A percentile compares a stretch with the other conserved stretches of the same genome.
Evolutionary conservation across 1,140 invertebrate species (phyloP).

Genomic region (Diorhabda carinulata): DNA sequence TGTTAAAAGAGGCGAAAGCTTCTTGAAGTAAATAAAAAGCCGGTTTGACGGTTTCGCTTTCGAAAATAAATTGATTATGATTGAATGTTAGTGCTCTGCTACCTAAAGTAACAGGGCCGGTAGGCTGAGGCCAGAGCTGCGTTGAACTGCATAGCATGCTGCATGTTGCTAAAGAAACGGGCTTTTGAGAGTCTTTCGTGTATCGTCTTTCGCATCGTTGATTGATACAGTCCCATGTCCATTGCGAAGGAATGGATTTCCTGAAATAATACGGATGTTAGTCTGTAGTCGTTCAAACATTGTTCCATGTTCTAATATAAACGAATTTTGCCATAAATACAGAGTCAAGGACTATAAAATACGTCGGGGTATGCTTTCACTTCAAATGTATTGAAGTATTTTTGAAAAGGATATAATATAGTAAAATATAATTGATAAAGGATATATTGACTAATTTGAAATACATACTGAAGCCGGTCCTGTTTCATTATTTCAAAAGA

Average conservation of each 20-base stretch:
- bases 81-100: constrained; percentile 48
- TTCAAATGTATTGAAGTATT: no score
- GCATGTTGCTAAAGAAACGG: constrained; percentile 51
- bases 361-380: no score
- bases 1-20: constrained; percentile 49
- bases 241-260: constrained; percentile 44
- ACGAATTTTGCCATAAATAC: no score
- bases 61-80: constrained; percentile 48
- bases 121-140: constrained; percentile 55
- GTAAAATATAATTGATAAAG: no score
- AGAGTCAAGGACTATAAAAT: no score
- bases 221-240: constrained; percentile 54
- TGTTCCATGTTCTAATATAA: no score
- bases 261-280: constrained; percentile 25
- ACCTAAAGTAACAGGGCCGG: constrained; percentile 49
- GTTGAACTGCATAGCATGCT: constrained; percentile 52
- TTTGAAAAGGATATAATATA: no score
- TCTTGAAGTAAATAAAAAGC: constrained; percentile 46
- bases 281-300: neutral
- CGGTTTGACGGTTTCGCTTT: constrained; percentile 38
- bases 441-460: no score
- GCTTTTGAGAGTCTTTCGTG: constrained; percentile 21
- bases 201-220: constrained; percentile 50
- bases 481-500: no score
- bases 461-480: no score